These are phyloP conservation scores for Notechis scutatus DNA, from an alignment of 2,113 vertebrate species.

Conservation along the genomic window DNA sequence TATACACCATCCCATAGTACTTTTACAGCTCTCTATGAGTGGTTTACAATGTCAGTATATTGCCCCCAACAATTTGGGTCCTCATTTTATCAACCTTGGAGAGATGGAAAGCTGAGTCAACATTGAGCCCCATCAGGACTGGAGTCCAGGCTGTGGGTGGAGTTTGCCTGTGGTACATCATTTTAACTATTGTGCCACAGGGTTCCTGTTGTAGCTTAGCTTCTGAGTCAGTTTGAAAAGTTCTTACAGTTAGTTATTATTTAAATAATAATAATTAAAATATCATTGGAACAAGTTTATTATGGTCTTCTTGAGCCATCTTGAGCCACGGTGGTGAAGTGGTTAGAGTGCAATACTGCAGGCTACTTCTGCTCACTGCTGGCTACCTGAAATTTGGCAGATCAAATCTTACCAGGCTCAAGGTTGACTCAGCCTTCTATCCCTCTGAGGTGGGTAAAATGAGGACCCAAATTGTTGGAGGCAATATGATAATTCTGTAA, in stretches of 20 bases:
- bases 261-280: background rate
- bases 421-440: too few species aligned
- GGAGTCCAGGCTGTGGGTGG: background rate
- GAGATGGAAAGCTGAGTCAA: background rate
- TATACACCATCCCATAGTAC: background rate
- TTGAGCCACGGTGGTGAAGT: too few species aligned
- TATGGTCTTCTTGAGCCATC: background rate
- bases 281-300: background rate
- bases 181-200: background rate
- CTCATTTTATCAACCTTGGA: background rate
- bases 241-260: background rate
- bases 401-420: too few species aligned
- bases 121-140: background rate
- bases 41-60: background rate
- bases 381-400: too few species aligned
- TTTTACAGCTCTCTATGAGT: background rate
- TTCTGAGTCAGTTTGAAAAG: background rate
- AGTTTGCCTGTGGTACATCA: background rate
- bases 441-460: too few species aligned
- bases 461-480: too few species aligned
- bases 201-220: background rate
- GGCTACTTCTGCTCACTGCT: too few species aligned
- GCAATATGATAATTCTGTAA: too few species aligned
- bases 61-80: background rate
- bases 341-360: too few species aligned